A percentile compares a stretch with the other conserved stretches of the same genome.
These are phyloP conservation scores for Euschistus heros DNA, from an alignment of 1,140 invertebrate genomes.

Conservation along the genomic window DNA sequence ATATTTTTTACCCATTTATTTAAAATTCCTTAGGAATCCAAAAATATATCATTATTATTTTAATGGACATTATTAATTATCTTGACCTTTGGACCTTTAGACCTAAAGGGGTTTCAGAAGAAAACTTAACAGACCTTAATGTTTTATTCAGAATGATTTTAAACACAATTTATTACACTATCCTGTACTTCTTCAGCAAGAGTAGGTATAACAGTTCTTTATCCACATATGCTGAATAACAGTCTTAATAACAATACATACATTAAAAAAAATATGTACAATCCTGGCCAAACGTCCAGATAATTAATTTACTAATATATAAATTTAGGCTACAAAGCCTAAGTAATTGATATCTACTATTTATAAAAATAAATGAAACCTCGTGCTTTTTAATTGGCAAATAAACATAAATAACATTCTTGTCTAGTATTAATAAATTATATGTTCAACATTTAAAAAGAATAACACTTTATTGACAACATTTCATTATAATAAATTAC, in stretches of 20 bases:
- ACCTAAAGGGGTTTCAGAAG: not conserved
- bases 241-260: not conserved
- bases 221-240: no score
- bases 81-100: not conserved
- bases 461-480: constrained; percentile 22
- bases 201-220: no score
- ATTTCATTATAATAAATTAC: constrained; percentile 20
- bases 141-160: no score
- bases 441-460: constrained; percentile 12
- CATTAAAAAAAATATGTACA: not conserved
- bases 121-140: no score
- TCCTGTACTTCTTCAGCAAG: no score
- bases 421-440: constrained; percentile 4
- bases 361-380: constrained; percentile 10
- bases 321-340: not conserved
- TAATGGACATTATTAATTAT: constrained; percentile 1
- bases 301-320: constrained; percentile 1
- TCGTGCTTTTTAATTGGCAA: constrained; percentile 7
- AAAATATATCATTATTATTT: constrained; percentile 1
- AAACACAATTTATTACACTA: no score
- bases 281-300: constrained; percentile 3
- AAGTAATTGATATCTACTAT: not conserved
- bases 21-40: not conserved
- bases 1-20: not conserved
- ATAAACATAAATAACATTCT: constrained; percentile 10